Base-by-base conservation (phyloP, 2,888 invertebrate species). In the Orthonevra nobilis region DNA sequence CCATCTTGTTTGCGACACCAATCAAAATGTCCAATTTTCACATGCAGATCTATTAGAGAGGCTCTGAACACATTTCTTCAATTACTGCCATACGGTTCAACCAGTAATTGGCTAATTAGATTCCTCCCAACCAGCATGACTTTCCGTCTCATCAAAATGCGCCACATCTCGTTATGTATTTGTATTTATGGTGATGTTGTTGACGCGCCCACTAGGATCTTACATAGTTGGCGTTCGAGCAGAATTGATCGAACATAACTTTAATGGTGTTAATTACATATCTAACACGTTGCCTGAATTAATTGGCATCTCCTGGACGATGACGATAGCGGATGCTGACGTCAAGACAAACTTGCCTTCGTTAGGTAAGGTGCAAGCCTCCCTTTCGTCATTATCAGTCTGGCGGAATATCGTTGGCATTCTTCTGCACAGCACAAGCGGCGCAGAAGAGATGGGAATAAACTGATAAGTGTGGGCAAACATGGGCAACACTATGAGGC, bases 261-360 rank as follows among this genome's bases (percentile, higher is more conserved):
- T 48, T 81, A 81, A 81, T 73, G 73, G 79, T 81, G 79, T 73
- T 81, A 81, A 81, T 81, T 81, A 73, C 66, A 81, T 66, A 73
- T 73, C 73, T 61, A 44, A 81, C 79, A 81, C 66, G 56, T 26
- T 56, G 50, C 50, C 19, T 30, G 20, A 73, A 81, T 81, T 81
- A 81, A 81, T 81, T 81, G 79, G 79, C 70, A 77, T 77, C 70
- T 64, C 20, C 23, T 15, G 38, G 36, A 52, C 50, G 75, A 70
- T 64, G 70, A 77, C 36, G 75, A 77, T 72, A 46, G 44, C 48
- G 17, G 42, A 50, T 28, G 61, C 17, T 64, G 38, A 64, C 63
- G 48, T 56, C 48, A 64, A 46, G 52, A 42, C 42, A 34, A 32
- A 30, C 14, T 32, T 15, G 54, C 36, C 44, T 19, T 42, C 34